Percentiles rank a stretch among this genome's conserved stretches.
phyloP scores from a whole-genome alignment of 2,113 vertebrate species.

The Emydocephalus ijimae region DNA sequence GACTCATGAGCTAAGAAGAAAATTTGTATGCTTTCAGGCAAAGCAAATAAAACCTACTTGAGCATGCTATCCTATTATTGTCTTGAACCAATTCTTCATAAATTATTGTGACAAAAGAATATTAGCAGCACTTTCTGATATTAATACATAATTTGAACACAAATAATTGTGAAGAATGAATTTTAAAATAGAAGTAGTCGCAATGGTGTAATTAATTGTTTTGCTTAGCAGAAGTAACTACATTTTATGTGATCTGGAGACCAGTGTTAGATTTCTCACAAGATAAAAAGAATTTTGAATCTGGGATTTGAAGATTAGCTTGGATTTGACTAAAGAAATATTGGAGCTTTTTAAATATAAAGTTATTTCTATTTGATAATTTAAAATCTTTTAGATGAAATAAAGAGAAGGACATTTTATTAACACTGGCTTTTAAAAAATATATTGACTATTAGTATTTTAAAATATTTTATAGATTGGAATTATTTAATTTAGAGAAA shows the following conservation, averaged over 20 bases:
- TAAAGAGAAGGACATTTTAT: neutral
- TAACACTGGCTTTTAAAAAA: neutral
- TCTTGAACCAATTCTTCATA: neutral
- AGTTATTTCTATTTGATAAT: neutral
- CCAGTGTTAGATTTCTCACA: neutral
- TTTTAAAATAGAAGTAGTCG: neutral
- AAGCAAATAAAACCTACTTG: neutral
- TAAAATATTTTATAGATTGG: neutral
- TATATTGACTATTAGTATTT: neutral
- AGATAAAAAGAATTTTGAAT: neutral
- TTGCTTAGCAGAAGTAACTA: neutral
- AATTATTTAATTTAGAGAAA: neutral
- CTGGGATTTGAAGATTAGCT: neutral
- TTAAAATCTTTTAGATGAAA: neutral
- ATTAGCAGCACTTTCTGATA: neutral
- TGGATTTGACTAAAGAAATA: neutral
- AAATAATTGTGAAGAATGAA: neutral
- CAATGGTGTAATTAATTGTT: neutral
- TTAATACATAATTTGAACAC: neutral
- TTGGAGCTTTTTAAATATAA: neutral
- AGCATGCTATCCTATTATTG: neutral
- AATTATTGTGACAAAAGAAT: neutral
- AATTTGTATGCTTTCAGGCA: neutral
- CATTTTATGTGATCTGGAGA: neutral
- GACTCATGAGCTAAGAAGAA: conserved; percentile 1